Conservation (phyloP, 1,140 invertebrate species). For the Ephestia elutella region DNA sequence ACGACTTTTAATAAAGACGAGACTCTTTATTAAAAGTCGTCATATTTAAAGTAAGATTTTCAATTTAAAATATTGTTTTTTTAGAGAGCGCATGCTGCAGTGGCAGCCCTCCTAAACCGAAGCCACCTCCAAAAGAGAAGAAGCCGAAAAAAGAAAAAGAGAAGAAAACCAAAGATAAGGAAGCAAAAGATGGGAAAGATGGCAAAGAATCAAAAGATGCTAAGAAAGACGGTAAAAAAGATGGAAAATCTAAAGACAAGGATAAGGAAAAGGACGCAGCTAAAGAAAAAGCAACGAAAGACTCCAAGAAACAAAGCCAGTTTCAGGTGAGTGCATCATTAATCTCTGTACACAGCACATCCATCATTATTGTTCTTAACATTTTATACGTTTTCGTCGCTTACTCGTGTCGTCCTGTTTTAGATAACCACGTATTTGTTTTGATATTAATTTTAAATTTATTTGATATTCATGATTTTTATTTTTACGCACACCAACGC, state of each 20-base stretch:
- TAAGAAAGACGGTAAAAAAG: slow-evolving; percentile 75
- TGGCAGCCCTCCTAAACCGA: slow-evolving; percentile 79
- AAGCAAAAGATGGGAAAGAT: slow-evolving; percentile 73
- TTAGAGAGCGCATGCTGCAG: slow-evolving; percentile 87
- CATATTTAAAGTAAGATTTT: slow-evolving; percentile 7
- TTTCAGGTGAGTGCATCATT: slow-evolving; percentile 73
- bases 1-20: too few relatives aligned
- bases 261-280: slow-evolving; percentile 73
- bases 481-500: slow-evolving; percentile 40
- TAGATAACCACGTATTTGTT: slow-evolving; percentile 51
- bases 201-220: slow-evolving; percentile 76
- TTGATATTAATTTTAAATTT: slow-evolving; percentile 33
- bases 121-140: slow-evolving; percentile 81
- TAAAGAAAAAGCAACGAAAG: slow-evolving; percentile 75
- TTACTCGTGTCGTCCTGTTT: slow-evolving; percentile 52
- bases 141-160: slow-evolving; percentile 84
- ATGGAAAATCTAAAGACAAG: slow-evolving; percentile 75
- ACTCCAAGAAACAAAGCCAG: slow-evolving; percentile 78
- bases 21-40: too few relatives aligned
- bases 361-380: slow-evolving; percentile 52
- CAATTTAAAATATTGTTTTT: slow-evolving; percentile 9
- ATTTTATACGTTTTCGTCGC: slow-evolving; percentile 37
- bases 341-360: slow-evolving; percentile 56
- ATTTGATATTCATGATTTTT: slow-evolving; percentile 45
- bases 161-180: slow-evolving; percentile 78